Base-by-base conservation (phyloP, 2,888 invertebrate genomes). In the Sminthurinus aureus region DNA sequence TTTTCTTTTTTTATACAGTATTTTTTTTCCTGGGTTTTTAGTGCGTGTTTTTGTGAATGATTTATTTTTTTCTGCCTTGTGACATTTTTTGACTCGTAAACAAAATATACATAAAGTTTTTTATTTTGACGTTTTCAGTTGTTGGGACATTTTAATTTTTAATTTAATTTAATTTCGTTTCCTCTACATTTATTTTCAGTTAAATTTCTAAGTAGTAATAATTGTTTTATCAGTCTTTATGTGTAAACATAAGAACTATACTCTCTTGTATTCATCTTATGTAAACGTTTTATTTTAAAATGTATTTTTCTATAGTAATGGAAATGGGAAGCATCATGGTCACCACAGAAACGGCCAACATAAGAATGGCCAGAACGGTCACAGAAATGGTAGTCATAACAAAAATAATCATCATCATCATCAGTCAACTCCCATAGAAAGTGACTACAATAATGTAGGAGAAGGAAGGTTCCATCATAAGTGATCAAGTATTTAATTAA, bases 241-340 rank as follows among this genome's bases (percentile, higher is more conserved):
- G 22, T 67, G 11, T 20, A 20, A n/a, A 2, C 0, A n/a, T 67
- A n/a, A 67, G 6, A n/a, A 11, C n/a, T 20, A 66, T 4, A 6
- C 8, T 4, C 15, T n/a, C 18, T 6, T 20, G 15, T 20, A 66
- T 66, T 58, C 9, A 58, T 15, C 20, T 12, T 58, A 58, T 66
- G 15, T 66, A 6, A 66, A 66, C 15, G n/a, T 67, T n/a, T 67
- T 67, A 20, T 11, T n/a, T 18, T 18, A 0, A 4, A 64, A 64
- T 64, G 13, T 64, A 64, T 18, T 64, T 64, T 64, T 64, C 13
- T 18, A 2, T 15, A 24, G 80, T 51, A 84, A 82, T 18, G 81
- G 73, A 22, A 82, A 83, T 64, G 85, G 86, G 0, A 81, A 85
- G 52, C 83, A 82, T 64, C 79, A 76, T 38, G 74, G 76, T 76